Conservation (phyloP, 2,888 invertebrate genomes). For the Drosophila borborema region DNA sequence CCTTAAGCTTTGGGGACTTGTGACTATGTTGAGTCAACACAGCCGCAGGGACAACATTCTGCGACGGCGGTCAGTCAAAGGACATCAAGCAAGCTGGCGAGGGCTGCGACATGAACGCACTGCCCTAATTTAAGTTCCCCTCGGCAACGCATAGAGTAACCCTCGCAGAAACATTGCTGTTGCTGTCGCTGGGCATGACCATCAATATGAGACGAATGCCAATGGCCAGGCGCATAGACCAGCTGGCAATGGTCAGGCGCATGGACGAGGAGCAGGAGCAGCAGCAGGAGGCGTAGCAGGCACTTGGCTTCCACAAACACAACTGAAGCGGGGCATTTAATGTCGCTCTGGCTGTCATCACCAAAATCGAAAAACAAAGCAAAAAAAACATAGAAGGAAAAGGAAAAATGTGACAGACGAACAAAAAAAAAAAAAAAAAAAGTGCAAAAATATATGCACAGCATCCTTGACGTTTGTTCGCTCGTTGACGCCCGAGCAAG, state of each 20-base stretch:
- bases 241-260: constrained; percentile 55
- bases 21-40: constrained; percentile 67
- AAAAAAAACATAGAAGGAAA: constrained; percentile 8
- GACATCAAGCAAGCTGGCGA: constrained; percentile 39
- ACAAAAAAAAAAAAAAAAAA: constrained; percentile 31
- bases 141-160: constrained; percentile 24
- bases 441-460: constrained; percentile 65
- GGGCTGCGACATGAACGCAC: constrained; percentile 26
- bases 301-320: constrained; percentile 67
- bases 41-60: constrained; percentile 71
- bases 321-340: constrained; percentile 80
- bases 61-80: constrained; percentile 57
- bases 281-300: neutral
- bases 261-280: neutral
- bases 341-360: constrained; percentile 79
- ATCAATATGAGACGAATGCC: constrained; percentile 73
- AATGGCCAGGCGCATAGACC: constrained; percentile 39
- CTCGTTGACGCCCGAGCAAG: constrained; percentile 73
- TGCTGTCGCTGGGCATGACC: constrained; percentile 44
- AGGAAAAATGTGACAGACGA: constrained; percentile 37
- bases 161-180: constrained; percentile 44
- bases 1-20: constrained; percentile 23
- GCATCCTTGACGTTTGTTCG: constrained; percentile 81
- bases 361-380: constrained; percentile 74
- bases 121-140: neutral